Evolutionary conservation across 2,797 vertebrate species (phyloP).

Genomic region (Dallia pectoralis): DNA sequence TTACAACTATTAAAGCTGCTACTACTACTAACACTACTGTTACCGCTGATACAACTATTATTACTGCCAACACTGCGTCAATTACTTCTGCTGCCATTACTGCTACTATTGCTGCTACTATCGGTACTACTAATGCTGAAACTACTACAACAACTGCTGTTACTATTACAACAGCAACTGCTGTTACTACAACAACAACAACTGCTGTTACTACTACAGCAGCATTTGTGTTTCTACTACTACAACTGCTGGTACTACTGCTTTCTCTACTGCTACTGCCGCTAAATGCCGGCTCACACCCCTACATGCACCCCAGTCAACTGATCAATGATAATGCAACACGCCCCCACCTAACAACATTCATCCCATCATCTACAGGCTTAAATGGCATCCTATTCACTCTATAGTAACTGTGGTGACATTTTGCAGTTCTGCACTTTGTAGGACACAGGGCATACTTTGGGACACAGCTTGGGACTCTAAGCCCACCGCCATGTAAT

Average conservation of each 20-base stretch:
- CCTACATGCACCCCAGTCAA: constrained; percentile 46
- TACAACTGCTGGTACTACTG: too few relatives aligned
- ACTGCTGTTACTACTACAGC: too few relatives aligned
- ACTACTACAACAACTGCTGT: too few relatives aligned
- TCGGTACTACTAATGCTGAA: too few relatives aligned
- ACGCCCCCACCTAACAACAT: constrained; percentile 61
- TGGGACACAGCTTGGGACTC: neutral
- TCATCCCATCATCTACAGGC: neutral
- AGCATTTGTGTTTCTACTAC: too few relatives aligned
- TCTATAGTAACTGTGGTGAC: neutral
- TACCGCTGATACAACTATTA: too few relatives aligned
- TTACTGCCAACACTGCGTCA: too few relatives aligned
- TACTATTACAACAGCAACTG: too few relatives aligned
- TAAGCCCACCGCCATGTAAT: neutral
- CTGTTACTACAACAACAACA: neutral
- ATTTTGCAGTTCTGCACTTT: neutral
- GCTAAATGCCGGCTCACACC: constrained; percentile 38
- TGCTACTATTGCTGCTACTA: too few relatives aligned
- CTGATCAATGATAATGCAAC: constrained; percentile 74
- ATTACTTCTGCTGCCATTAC: too few relatives aligned
- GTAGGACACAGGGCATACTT: neutral
- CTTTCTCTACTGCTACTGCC: neutral
- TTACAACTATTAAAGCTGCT: neutral
- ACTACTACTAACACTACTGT: neutral
- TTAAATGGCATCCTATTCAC: neutral